phyloP scores from a whole-genome alignment of 2,888 invertebrate genomes.

The Hedychridium roseum region DNA sequence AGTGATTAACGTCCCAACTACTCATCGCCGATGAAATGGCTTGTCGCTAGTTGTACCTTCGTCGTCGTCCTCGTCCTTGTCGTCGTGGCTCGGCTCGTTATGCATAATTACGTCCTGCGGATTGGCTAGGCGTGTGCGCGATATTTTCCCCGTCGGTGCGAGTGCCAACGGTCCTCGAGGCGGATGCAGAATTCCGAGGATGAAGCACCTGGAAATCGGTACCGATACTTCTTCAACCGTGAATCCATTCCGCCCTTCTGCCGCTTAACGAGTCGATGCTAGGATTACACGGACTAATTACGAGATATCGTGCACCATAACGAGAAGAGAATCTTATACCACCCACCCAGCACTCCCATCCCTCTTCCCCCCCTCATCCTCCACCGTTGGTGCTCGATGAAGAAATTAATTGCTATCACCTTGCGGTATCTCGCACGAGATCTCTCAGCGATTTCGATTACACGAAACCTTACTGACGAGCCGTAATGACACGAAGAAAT shows the following conservation, averaged over 20 bases:
- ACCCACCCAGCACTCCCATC: too few species aligned
- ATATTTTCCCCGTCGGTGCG: background rate
- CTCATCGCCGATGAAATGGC: too few species aligned
- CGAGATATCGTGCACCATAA: constrained; percentile 30
- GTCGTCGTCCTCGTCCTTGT: too few species aligned
- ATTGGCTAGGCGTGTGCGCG: too few species aligned
- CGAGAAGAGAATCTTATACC: too few species aligned
- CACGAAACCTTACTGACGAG: too few species aligned
- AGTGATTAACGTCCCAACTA: too few species aligned
- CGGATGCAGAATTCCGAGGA: background rate
- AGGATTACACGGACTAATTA: constrained; percentile 31
- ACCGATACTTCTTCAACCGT: constrained; percentile 16
- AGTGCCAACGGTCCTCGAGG: background rate
- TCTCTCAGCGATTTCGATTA: constrained; percentile 14
- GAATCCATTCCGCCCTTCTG: constrained; percentile 9
- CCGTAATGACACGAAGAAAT: too few species aligned
- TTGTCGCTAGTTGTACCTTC: too few species aligned
- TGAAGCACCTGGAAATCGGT: constrained; percentile 22
- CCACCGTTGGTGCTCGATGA: constrained; percentile 4
- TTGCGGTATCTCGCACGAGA: constrained; percentile 14
- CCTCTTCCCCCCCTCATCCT: background rate
- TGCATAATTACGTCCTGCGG: too few species aligned
- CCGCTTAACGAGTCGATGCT: constrained; percentile 4
- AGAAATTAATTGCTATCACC: constrained; percentile 34
- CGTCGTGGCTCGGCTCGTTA: too few species aligned